Evolutionary conservation across 2,113 vertebrate species (phyloP).

Genomic region (Gobiocypris rarus): DNA sequence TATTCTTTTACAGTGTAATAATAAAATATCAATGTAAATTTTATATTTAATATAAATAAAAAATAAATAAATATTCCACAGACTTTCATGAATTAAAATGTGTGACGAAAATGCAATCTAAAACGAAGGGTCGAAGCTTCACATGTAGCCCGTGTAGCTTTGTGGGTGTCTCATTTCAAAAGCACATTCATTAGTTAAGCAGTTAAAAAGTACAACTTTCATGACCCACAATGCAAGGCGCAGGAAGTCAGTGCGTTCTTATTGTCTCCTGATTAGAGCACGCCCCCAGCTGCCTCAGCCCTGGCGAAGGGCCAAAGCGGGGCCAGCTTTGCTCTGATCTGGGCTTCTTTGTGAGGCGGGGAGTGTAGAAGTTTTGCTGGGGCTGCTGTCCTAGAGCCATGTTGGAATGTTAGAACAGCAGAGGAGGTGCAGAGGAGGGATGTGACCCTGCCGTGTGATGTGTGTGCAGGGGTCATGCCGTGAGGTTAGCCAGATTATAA

Average conservation of each 20-base stretch:
- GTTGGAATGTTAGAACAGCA: conserved; percentile 74
- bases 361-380: conserved; percentile 69
- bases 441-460: conserved; percentile 76
- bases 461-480: conserved; percentile 71
- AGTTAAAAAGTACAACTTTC: conserved; percentile 46
- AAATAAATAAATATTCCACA: not conserved
- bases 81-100: not conserved
- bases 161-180: conserved; percentile 27
- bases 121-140: not conserved
- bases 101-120: not conserved
- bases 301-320: conserved; percentile 65
- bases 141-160: not conserved
- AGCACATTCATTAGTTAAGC: conserved; percentile 7
- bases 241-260: conserved; percentile 72
- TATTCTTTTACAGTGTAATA: too few relatives aligned
- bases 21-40: too few relatives aligned
- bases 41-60: too few relatives aligned
- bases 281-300: conserved; percentile 74
- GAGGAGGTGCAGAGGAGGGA: conserved; percentile 72
- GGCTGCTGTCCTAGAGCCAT: conserved; percentile 80
- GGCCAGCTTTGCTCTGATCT: conserved; percentile 76
- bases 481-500: conserved; percentile 78
- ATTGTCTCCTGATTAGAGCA: conserved; percentile 77
- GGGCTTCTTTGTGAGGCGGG: conserved; percentile 75
- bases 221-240: conserved; percentile 71